Evolutionary conservation across 2,113 vertebrate species (phyloP).

Genomic region (Nerophis lumbriciformis): DNA sequence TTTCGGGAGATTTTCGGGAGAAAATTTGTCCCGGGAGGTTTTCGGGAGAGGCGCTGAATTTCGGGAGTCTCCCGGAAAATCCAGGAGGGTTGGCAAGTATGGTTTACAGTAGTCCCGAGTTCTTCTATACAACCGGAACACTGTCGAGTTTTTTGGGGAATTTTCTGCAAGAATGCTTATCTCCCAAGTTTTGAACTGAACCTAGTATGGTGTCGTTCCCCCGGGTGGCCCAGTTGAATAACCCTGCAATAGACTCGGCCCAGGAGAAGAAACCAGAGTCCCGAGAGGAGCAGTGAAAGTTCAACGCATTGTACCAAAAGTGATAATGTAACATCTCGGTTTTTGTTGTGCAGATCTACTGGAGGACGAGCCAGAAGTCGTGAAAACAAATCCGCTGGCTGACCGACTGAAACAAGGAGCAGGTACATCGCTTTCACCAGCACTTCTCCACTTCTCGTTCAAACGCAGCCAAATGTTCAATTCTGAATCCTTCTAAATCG

Average conservation of each 20-base stretch:
- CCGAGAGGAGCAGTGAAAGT: background rate
- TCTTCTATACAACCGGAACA: too few species aligned
- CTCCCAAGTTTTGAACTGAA: too few species aligned
- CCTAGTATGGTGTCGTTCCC: background rate
- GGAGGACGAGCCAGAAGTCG: constrained; percentile 80
- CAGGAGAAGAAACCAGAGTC: background rate
- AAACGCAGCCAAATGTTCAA: background rate
- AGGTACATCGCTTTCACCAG: constrained; percentile 66
- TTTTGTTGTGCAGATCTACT: constrained; percentile 79
- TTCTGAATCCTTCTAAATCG: constrained; percentile 14
- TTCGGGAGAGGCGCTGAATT: too few species aligned
- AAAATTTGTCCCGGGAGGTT: too few species aligned
- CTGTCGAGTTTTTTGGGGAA: too few species aligned
- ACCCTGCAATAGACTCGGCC: too few species aligned
- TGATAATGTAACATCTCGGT: background rate
- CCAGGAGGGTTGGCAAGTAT: too few species aligned
- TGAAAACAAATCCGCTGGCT: constrained; percentile 73
- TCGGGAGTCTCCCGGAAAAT: too few species aligned
- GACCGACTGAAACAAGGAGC: constrained; percentile 94
- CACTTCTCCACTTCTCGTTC: background rate
- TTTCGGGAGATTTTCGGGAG: too few species aligned
- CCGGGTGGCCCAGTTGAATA: too few species aligned
- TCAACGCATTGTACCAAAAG: background rate
- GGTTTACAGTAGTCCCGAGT: too few species aligned
- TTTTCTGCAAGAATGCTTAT: too few species aligned